phyloP scores from a whole-genome alignment of 1,140 invertebrate genomes.

The Drosophila bocqueti region DNA sequence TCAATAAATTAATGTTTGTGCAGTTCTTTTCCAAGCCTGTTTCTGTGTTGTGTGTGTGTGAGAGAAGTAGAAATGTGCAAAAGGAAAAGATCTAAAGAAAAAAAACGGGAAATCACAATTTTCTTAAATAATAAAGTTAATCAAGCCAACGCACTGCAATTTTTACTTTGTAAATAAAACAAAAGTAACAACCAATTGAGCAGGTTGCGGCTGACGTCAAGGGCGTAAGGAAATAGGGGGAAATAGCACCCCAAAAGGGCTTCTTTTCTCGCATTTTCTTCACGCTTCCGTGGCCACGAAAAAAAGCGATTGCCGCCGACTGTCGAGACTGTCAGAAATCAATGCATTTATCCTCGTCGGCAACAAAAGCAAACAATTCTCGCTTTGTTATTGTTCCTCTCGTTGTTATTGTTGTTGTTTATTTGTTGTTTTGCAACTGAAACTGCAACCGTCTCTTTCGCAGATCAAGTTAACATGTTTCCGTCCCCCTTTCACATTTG shows the following conservation, averaged over 20 bases:
- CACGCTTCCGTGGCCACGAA: constrained; percentile 68
- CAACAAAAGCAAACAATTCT: constrained; percentile 58
- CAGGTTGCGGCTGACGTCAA: not conserved
- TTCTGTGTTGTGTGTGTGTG: not conserved
- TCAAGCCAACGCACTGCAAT: not conserved
- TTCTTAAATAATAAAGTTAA: not conserved
- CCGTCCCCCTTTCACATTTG: constrained; percentile 25
- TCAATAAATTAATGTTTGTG: not conserved
- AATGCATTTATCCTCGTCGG: constrained; percentile 74
- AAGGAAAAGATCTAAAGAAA: not conserved
- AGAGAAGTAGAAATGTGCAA: not conserved
- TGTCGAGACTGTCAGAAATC: constrained; percentile 63
- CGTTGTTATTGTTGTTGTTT: constrained; percentile 23
- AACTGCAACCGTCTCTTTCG: constrained; percentile 31
- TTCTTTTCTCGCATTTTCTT: constrained; percentile 60
- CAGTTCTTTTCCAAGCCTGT: no score
- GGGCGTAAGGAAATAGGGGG: constrained; percentile 5
- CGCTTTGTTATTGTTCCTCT: constrained; percentile 53
- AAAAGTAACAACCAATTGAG: constrained; percentile 27
- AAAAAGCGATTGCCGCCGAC: constrained; percentile 45
- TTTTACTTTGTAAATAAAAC: constrained; percentile 4
- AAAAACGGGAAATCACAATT: not conserved
- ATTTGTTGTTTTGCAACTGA: constrained; percentile 14
- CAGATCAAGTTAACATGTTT: constrained; percentile 36
- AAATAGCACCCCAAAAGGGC: constrained; percentile 49